A percentile compares a stretch with the other conserved stretches of the same genome.
Evolutionary conservation across 2,797 vertebrate species (phyloP).

Genomic region (Sebastolobus altivelis): DNA sequence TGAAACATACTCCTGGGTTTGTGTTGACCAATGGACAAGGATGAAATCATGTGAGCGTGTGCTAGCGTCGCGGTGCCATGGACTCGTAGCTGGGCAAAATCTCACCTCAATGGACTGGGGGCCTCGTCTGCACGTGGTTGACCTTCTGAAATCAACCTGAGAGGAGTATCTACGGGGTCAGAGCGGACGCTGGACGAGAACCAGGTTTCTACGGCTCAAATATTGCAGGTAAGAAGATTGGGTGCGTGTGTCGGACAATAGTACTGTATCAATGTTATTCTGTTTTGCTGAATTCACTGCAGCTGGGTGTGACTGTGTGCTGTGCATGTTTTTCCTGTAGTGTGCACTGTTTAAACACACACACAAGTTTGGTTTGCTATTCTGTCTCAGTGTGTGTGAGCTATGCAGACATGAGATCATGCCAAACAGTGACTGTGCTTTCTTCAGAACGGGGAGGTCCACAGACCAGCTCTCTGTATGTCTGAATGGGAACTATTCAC

Average conservation of each 20-base stretch:
- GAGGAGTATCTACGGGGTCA: conserved; percentile 9
- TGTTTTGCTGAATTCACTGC: background rate
- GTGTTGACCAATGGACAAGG: conserved; percentile 64
- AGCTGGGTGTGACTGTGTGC: conserved; percentile 38
- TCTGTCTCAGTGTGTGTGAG: conserved; percentile 13
- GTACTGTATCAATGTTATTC: background rate
- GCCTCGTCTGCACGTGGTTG: conserved; percentile 48
- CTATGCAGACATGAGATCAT: conserved; percentile 71
- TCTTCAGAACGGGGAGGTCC: conserved; percentile 27
- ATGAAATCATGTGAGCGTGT: conserved; percentile 62
- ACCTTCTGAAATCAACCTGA: conserved; percentile 62
- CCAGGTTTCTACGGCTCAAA: conserved; percentile 23
- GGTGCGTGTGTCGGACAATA: conserved; percentile 4
- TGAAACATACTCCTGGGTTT: background rate
- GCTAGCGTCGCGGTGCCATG: conserved; percentile 11
- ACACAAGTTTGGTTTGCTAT: conserved; percentile 26
- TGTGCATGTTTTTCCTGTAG: background rate
- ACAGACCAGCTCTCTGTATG: conserved; percentile 30
- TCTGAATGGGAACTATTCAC: conserved; percentile 67
- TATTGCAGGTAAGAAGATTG: conserved; percentile 55
- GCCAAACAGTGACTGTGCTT: conserved; percentile 54
- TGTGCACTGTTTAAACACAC: conserved; percentile 23
- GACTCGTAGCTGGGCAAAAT: conserved; percentile 37
- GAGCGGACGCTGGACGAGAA: conserved; percentile 27
- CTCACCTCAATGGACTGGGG: conserved; percentile 67